Percentiles rank a stretch among this genome's conserved stretches.
Conservation (phyloP, 1,140 invertebrate genomes). For the Papilio polyxenes region DNA sequence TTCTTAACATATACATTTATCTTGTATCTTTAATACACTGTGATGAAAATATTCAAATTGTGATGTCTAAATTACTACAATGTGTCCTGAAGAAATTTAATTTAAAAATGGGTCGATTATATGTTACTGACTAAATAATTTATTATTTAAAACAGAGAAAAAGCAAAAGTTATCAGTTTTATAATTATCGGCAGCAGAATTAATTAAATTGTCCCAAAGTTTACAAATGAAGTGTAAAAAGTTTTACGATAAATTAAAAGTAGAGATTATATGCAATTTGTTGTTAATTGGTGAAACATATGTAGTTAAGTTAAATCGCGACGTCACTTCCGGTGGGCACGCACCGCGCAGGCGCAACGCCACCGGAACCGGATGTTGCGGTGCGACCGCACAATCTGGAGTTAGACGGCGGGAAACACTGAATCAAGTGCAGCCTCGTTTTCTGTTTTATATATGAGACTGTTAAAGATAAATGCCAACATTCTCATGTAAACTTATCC, state of each 20-base stretch:
- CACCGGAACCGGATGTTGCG: slow-evolving; percentile 75
- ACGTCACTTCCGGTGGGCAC: slow-evolving; percentile 57
- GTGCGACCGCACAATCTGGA: slow-evolving; percentile 76
- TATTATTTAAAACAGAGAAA: too few relatives aligned
- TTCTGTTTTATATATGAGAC: slow-evolving; percentile 70
- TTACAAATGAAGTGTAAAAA: too few relatives aligned
- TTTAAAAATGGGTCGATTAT: too few relatives aligned
- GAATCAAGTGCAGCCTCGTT: slow-evolving; percentile 74
- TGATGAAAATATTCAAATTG: not conserved
- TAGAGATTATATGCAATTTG: not conserved
- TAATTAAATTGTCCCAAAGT: too few relatives aligned
- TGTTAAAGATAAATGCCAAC: slow-evolving; percentile 69
- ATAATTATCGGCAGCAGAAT: too few relatives aligned
- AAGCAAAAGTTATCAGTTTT: too few relatives aligned
- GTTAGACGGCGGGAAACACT: slow-evolving; percentile 74
- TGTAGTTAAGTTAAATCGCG: slow-evolving; percentile 44
- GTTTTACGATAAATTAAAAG: too few relatives aligned
- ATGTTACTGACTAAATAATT: too few relatives aligned
- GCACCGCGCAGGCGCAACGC: slow-evolving; percentile 66
- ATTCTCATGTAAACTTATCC: slow-evolving; percentile 61
- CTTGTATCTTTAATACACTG: not conserved
- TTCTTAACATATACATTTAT: not conserved
- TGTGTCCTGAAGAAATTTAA: too few relatives aligned
- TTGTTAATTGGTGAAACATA: slow-evolving; percentile 31
- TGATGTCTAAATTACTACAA: too few relatives aligned